These are phyloP conservation scores for Indri indri DNA, from an alignment of 2,113 vertebrate species.

Conservation along the genomic window DNA sequence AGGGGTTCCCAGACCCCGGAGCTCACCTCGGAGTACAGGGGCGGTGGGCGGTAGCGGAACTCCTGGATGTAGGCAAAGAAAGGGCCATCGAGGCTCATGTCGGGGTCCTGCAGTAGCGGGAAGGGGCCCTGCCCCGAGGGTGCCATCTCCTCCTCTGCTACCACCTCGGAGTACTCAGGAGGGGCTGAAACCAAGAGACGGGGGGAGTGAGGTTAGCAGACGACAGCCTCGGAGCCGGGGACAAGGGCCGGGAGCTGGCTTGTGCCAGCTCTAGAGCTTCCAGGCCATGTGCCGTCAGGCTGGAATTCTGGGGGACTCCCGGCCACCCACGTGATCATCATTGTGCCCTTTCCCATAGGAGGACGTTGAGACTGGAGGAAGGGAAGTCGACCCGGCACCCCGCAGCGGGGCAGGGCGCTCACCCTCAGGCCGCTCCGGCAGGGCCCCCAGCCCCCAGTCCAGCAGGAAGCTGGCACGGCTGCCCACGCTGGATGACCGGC, in stretches of 20 bases:
- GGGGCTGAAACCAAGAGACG: constrained; percentile 85
- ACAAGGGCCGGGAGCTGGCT: not conserved
- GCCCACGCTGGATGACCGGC: constrained; percentile 93
- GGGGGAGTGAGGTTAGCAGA: not conserved
- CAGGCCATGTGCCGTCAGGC: not conserved
- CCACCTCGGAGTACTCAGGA: constrained; percentile 92
- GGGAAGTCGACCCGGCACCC: not conserved
- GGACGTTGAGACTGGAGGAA: not conserved
- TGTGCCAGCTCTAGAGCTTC: not conserved
- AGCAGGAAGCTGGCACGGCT: constrained; percentile 92
- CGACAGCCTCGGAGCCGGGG: not conserved
- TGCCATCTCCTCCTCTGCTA: constrained; percentile 84
- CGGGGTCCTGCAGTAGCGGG: constrained; percentile 79
- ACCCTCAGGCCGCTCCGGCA: constrained; percentile 93
- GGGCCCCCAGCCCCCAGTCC: constrained; percentile 90
- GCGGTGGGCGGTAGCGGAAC: constrained; percentile 94
- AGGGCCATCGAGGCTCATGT: constrained; percentile 85
- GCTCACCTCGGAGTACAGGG: constrained; percentile 94
- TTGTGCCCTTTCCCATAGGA: not conserved
- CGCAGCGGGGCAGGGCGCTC: constrained; percentile 54
- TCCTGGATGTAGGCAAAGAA: constrained; percentile 94
- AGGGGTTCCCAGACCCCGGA: not conserved
- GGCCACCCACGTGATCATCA: not conserved
- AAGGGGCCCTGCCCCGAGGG: constrained; percentile 72
- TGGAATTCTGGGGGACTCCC: not conserved